Conservation (phyloP, 1,140 invertebrate species). For the Drosophila kikkawai region DNA sequence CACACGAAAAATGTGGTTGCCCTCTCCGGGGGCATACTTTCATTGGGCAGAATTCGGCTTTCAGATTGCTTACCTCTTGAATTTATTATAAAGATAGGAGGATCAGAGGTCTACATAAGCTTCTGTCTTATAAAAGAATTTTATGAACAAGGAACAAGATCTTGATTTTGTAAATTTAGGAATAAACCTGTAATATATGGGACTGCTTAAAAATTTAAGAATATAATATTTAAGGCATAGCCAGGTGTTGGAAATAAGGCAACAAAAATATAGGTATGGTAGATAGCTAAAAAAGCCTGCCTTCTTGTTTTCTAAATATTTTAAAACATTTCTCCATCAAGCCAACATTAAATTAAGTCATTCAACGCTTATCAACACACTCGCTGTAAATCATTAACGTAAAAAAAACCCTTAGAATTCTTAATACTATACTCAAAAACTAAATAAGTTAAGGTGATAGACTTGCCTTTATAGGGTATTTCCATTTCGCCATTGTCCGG, state of each 20-base stretch:
- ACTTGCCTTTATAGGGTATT: conserved; percentile 15
- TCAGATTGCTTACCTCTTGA: not conserved
- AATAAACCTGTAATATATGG: not conserved
- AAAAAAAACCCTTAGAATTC: not conserved
- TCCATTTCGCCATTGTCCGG: conserved; percentile 9
- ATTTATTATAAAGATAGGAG: not conserved
- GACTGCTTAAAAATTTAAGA: too few relatives aligned
- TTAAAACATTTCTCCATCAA: too few relatives aligned
- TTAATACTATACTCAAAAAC: not conserved
- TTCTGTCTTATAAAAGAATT: not conserved
- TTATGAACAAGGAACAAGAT: too few relatives aligned
- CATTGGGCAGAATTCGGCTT: not conserved
- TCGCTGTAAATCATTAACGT: not conserved
- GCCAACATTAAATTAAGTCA: not conserved
- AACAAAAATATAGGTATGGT: too few relatives aligned
- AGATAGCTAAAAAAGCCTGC: too few relatives aligned
- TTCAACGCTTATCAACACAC: not conserved
- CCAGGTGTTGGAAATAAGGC: too few relatives aligned
- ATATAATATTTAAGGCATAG: too few relatives aligned
- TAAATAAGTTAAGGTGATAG: not conserved
- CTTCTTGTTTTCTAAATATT: too few relatives aligned
- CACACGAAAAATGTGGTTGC: conserved; percentile 2
- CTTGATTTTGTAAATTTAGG: not conserved
- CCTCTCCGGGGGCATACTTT: not conserved
- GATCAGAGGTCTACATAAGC: not conserved